Conservation (phyloP, 2,888 invertebrate genomes). For the Tupiocoris notatus region DNA sequence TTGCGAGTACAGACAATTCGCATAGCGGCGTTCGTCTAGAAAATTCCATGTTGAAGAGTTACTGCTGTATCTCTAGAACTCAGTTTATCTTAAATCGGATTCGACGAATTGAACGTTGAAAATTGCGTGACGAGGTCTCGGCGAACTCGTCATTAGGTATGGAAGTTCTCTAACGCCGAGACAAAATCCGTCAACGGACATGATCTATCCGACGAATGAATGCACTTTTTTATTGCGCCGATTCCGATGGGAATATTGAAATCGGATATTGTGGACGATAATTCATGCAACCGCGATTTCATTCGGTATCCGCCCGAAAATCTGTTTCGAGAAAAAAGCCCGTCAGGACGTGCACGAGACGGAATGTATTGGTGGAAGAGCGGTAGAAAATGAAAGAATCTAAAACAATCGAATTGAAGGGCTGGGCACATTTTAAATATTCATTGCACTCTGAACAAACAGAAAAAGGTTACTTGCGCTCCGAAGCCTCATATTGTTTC, state of each 20-base stretch:
- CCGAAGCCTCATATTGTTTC: conserved; percentile 24
- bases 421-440: conserved; percentile 29
- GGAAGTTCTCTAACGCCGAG: too few species aligned
- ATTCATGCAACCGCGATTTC: neutral
- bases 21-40: too few species aligned
- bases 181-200: neutral
- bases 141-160: too few species aligned
- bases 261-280: neutral
- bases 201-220: neutral
- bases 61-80: too few species aligned
- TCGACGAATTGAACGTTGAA: too few species aligned
- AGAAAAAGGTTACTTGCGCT: conserved; percentile 28
- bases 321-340: neutral
- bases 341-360: neutral
- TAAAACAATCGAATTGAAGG: conserved; percentile 20
- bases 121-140: too few species aligned
- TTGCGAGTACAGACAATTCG: too few species aligned
- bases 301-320: neutral
- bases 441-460: conserved; percentile 22
- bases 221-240: neutral
- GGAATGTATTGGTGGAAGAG: too few species aligned
- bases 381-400: neutral
- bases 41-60: too few species aligned
- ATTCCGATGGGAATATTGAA: neutral
- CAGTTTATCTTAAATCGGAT: too few species aligned